Evolutionary conservation across 2,797 vertebrate genomes (phyloP).

Genomic region (Enteromius fasciolatus): DNA sequence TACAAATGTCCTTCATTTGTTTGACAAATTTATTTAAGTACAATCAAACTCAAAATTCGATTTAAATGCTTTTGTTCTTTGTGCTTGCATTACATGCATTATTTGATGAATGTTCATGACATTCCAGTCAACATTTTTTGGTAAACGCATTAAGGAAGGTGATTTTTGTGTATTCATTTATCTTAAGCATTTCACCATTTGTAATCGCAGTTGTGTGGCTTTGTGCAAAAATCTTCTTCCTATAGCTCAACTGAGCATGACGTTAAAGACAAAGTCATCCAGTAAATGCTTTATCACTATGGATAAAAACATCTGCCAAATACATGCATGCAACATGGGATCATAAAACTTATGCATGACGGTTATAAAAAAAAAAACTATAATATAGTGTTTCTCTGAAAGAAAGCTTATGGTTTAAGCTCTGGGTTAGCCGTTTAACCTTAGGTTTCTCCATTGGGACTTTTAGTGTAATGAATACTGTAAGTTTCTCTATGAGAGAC

Average conservation of each 20-base stretch:
- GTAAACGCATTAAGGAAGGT: background rate
- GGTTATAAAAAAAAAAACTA: background rate
- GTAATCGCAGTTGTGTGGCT: background rate
- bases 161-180: background rate
- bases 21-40: background rate
- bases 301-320: background rate
- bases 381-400: background rate
- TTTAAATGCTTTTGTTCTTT: background rate
- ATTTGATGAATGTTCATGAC: background rate
- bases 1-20: background rate
- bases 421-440: constrained; percentile 3
- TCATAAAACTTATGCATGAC: background rate
- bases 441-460: constrained; percentile 1
- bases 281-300: background rate
- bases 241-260: background rate
- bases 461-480: constrained; percentile 20
- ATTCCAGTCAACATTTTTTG: no score
- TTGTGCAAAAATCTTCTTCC: background rate
- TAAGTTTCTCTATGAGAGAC: constrained; percentile 19
- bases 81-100: background rate
- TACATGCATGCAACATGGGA: background rate
- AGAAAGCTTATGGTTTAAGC: background rate
- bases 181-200: background rate
- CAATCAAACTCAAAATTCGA: background rate
- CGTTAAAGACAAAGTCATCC: no score